Percentiles rank a stretch among this genome's conserved stretches.
phyloP scores from a whole-genome alignment of 2,113 vertebrate species.

The Xyliphius kryptos region DNA sequence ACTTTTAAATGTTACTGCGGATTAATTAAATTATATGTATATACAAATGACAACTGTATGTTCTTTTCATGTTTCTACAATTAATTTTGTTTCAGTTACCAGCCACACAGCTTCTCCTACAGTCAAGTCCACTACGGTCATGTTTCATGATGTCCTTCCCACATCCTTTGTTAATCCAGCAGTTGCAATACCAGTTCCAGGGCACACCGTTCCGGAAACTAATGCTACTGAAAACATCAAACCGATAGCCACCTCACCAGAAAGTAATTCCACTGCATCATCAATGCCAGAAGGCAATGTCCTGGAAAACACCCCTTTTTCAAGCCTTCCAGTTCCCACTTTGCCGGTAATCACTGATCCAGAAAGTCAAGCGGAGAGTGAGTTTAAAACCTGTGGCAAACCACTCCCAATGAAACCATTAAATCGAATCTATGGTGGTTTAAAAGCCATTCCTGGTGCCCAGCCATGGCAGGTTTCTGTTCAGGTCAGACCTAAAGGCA shows the following conservation, averaged over 20 bases:
- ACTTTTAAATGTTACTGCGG: no score
- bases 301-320: neutral
- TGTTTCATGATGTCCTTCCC: neutral
- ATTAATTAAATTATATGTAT: no score
- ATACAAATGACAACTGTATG: no score
- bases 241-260: neutral
- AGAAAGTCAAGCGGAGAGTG: neutral
- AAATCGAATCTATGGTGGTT: slow-evolving; percentile 76
- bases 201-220: neutral
- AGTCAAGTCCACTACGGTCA: slow-evolving; percentile 8
- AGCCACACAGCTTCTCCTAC: neutral
- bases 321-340: neutral
- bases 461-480: slow-evolving; percentile 90
- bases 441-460: slow-evolving; percentile 75
- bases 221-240: neutral
- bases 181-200: neutral
- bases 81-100: slow-evolving; percentile 1
- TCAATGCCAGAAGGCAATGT: neutral
- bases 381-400: slow-evolving; percentile 72
- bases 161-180: neutral
- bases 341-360: neutral
- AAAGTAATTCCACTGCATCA: neutral
- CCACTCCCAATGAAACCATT: slow-evolving; percentile 54
- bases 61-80: neutral
- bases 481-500: slow-evolving; percentile 53